Percentiles rank a stretch among this genome's conserved stretches.
Conservation (phyloP, 2,888 invertebrate species). For the Petrolisthes manimaculis region DNA sequence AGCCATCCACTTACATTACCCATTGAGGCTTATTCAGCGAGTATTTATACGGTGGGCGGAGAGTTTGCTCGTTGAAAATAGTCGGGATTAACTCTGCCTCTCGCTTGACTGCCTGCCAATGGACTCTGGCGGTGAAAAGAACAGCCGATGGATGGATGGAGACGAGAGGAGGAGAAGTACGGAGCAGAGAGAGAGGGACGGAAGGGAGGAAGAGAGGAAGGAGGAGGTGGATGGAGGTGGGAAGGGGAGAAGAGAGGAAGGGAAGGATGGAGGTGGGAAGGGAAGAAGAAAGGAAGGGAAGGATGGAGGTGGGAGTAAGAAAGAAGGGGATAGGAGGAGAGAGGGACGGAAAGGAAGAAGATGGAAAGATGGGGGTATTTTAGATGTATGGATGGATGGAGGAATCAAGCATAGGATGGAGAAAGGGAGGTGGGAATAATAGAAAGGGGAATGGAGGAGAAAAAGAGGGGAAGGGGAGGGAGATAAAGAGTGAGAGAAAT, state of each 20-base stretch:
- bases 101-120: constrained; percentile 49
- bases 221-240: not conserved
- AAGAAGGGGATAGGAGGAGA: not conserved
- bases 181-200: not conserved
- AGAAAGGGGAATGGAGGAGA: no score
- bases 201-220: not conserved
- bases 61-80: constrained; percentile 52
- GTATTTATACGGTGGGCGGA: constrained; percentile 55
- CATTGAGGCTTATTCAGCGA: constrained; percentile 57
- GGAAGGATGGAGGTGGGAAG: not conserved
- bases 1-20: constrained; percentile 52
- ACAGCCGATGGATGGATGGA: constrained; percentile 24
- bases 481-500: no score
- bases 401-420: no score
- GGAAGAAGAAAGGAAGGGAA: no score
- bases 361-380: not conserved
- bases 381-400: no score
- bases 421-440: no score
- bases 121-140: constrained; percentile 24
- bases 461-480: no score
- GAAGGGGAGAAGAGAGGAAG: not conserved
- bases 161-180: constrained; percentile 13
- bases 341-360: not conserved
- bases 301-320: no score
- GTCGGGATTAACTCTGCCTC: constrained; percentile 43